Evolutionary conservation across 1,140 invertebrate genomes (phyloP).

Genomic region (Ericerus pela): DNA sequence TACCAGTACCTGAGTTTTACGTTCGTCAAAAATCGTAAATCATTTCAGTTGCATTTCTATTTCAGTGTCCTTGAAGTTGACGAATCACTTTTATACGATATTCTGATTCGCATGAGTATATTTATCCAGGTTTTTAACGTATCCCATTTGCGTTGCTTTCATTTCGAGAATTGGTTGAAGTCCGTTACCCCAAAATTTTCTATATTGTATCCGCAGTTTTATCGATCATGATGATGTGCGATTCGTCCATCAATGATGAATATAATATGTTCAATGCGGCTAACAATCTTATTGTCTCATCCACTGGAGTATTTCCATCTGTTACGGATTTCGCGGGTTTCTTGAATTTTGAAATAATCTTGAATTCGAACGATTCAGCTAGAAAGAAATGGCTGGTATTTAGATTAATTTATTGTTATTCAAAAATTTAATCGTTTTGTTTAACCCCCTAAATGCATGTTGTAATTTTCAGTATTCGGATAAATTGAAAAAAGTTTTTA

Average conservation of each 20-base stretch:
- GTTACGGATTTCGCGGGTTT: not conserved
- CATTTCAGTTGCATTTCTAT: too few relatives aligned
- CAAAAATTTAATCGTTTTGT: not conserved
- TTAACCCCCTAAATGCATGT: not conserved
- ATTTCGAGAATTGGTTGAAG: too few relatives aligned
- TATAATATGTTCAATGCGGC: not conserved
- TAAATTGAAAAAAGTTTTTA: constrained; percentile 39
- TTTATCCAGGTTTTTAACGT: too few relatives aligned
- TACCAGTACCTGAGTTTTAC: too few relatives aligned
- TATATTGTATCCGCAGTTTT: too few relatives aligned
- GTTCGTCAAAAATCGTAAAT: too few relatives aligned
- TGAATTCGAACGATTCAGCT: not conserved
- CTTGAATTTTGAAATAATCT: constrained; percentile 2
- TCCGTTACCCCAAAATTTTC: too few relatives aligned
- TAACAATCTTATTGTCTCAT: not conserved
- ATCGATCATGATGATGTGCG: not conserved
- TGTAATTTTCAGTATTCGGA: constrained; percentile 37
- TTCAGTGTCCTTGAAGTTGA: too few relatives aligned
- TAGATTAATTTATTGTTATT: not conserved
- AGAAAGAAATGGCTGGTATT: constrained; percentile 5
- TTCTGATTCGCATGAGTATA: too few relatives aligned
- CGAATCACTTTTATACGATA: too few relatives aligned
- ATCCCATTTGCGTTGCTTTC: too few relatives aligned
- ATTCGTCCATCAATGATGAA: not conserved
- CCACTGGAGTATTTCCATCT: not conserved